These are phyloP conservation scores for Oryzias javanicus DNA, from an alignment of 2,113 vertebrate species.

Conservation along the genomic window DNA sequence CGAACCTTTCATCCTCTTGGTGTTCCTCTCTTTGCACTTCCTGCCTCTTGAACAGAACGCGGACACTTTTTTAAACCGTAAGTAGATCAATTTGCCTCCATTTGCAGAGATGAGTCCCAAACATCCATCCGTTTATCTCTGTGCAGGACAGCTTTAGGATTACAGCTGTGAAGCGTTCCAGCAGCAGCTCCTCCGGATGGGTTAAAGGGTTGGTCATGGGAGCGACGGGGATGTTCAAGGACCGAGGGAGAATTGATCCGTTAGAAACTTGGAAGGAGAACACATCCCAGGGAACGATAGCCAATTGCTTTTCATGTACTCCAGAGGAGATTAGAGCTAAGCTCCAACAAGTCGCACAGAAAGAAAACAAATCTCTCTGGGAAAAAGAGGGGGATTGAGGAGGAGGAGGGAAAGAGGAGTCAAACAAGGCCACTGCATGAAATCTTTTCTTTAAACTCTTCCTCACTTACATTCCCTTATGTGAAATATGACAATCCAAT, in stretches of 20 bases:
- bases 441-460: slow-evolving; percentile 28
- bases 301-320: slow-evolving; percentile 54
- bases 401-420: slow-evolving; percentile 33
- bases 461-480: slow-evolving; percentile 46
- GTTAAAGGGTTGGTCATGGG: slow-evolving; percentile 12
- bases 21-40: not conserved
- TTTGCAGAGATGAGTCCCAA: slow-evolving; percentile 57
- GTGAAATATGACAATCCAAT: slow-evolving; percentile 71
- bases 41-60: slow-evolving; percentile 34
- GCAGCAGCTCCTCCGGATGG: slow-evolving; percentile 31
- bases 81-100: slow-evolving; percentile 15
- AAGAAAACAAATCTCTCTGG: slow-evolving; percentile 36
- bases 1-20: no score
- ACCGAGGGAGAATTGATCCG: slow-evolving; percentile 51
- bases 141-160: slow-evolving; percentile 30
- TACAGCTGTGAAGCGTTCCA: slow-evolving; percentile 61
- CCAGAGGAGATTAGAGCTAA: slow-evolving; percentile 63
- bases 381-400: slow-evolving; percentile 40
- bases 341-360: slow-evolving; percentile 31
- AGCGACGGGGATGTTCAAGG: not conserved
- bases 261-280: slow-evolving; percentile 16
- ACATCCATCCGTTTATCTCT: slow-evolving; percentile 32
- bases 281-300: slow-evolving; percentile 48
- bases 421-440: slow-evolving; percentile 52
- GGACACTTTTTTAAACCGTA: slow-evolving; percentile 43